Evolutionary conservation across 2,888 invertebrate genomes (phyloP).

Genomic region (Abrostola triplasia): DNA sequence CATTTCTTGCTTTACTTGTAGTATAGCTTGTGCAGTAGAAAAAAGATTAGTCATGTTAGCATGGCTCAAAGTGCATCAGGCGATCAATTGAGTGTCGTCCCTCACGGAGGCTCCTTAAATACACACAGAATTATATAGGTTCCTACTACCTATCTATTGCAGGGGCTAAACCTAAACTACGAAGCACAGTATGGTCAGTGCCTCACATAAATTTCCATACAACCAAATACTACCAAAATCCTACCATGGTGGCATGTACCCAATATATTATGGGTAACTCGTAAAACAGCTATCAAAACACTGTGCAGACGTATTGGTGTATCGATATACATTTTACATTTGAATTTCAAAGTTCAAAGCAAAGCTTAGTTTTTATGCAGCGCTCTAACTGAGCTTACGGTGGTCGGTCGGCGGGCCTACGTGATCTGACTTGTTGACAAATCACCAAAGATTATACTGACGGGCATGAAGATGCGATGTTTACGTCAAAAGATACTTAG

Average conservation of each 20-base stretch:
- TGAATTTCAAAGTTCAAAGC: slow-evolving; percentile 86
- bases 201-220: too few relatives aligned
- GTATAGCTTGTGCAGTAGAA: too few relatives aligned
- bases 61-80: too few relatives aligned
- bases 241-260: slow-evolving; percentile 5
- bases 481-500: too few relatives aligned
- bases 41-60: too few relatives aligned
- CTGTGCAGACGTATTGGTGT: slow-evolving; percentile 72
- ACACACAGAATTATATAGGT: too few relatives aligned
- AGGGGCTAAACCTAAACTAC: too few relatives aligned
- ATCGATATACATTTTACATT: slow-evolving; percentile 79
- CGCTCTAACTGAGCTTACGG: slow-evolving; percentile 86
- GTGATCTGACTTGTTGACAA: slow-evolving; percentile 80
- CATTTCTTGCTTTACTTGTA: too few relatives aligned
- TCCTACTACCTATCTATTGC: too few relatives aligned
- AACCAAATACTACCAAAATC: background rate
- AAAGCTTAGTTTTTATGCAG: slow-evolving; percentile 86
- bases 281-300: slow-evolving; percentile 62
- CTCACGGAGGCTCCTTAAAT: too few relatives aligned
- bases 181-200: too few relatives aligned
- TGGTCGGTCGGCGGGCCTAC: slow-evolving; percentile 78
- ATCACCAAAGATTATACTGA: slow-evolving; percentile 64
- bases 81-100: too few relatives aligned
- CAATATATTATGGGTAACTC: slow-evolving; percentile 27
- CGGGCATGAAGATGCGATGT: slow-evolving; percentile 24